Percentiles rank a stretch among this genome's conserved stretches.
phyloP scores from a whole-genome alignment of 2,113 vertebrate species.

The Ginglymostoma cirratum region DNA sequence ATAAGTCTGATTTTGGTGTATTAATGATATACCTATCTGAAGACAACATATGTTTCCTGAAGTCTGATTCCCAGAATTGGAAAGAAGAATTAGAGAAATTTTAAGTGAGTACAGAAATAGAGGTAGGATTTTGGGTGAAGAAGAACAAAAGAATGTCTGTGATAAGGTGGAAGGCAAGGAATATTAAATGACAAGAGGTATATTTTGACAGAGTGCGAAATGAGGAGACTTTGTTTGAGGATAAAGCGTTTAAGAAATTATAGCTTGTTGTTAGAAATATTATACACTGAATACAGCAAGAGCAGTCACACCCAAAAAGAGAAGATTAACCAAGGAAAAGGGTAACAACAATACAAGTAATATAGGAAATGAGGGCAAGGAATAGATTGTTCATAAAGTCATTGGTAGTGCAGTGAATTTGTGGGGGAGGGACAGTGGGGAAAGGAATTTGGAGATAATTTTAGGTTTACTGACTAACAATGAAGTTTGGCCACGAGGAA shows the following conservation, averaged over 20 bases:
- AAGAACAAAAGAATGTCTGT: background rate
- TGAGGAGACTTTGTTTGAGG: background rate
- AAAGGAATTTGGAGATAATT: no score
- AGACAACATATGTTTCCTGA: background rate
- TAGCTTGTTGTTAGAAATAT: background rate
- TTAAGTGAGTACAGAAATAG: background rate
- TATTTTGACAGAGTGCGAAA: background rate
- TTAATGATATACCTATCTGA: background rate
- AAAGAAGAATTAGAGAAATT: background rate
- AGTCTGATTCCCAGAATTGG: background rate
- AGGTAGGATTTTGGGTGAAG: background rate
- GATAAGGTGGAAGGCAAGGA: background rate
- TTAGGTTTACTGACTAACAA: no score
- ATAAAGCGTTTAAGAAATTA: background rate
- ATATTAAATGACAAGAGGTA: background rate
- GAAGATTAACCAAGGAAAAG: background rate
- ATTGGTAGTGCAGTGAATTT: background rate
- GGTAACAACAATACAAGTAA: background rate
- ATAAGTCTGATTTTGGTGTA: background rate
- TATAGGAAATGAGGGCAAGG: background rate
- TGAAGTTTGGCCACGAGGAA: background rate
- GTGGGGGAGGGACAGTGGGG: no score
- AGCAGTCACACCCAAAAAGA: background rate
- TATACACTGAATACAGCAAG: background rate
- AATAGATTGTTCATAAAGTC: background rate